Conservation (phyloP, 2,113 vertebrate species). For the Bostrychus sinensis region DNA sequence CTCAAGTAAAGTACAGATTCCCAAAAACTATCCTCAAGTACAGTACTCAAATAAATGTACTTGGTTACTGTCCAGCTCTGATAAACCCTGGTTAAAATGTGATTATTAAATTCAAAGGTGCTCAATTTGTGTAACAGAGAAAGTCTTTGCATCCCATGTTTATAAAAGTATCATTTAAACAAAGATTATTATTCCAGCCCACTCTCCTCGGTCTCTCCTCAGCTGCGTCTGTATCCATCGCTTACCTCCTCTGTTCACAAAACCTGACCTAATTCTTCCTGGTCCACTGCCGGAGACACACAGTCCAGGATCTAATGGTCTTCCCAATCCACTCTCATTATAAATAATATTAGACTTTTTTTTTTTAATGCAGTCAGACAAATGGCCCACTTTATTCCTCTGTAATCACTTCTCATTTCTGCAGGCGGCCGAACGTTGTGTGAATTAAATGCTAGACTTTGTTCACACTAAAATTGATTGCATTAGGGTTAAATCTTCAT, state of each 20-base stretch:
- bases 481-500: slow-evolving; percentile 26
- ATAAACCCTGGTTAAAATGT: no score
- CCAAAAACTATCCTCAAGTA: no score
- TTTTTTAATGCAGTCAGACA: slow-evolving; percentile 54
- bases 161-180: no score
- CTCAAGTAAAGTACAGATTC: no score
- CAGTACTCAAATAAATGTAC: no score
- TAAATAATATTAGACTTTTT: slow-evolving; percentile 54
- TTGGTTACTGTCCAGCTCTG: no score
- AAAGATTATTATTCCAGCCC: slow-evolving; percentile 33
- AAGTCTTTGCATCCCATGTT: no score
- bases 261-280: slow-evolving; percentile 68
- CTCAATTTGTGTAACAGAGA: no score
- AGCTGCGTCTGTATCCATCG: slow-evolving; percentile 71
- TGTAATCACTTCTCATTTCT: slow-evolving; percentile 30
- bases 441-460: slow-evolving; percentile 8
- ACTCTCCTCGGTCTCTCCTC: slow-evolving; percentile 47
- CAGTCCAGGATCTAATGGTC: slow-evolving; percentile 65
- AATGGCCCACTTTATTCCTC: slow-evolving; percentile 40
- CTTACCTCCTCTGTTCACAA: slow-evolving; percentile 65
- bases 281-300: slow-evolving; percentile 68
- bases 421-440: slow-evolving; percentile 11
- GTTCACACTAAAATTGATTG: slow-evolving; percentile 31
- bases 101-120: no score
- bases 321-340: slow-evolving; percentile 46